A percentile compares a stretch with the other conserved stretches of the same genome.
phyloP scores from a whole-genome alignment of 2,888 invertebrate species.

The Germaria angustata region DNA sequence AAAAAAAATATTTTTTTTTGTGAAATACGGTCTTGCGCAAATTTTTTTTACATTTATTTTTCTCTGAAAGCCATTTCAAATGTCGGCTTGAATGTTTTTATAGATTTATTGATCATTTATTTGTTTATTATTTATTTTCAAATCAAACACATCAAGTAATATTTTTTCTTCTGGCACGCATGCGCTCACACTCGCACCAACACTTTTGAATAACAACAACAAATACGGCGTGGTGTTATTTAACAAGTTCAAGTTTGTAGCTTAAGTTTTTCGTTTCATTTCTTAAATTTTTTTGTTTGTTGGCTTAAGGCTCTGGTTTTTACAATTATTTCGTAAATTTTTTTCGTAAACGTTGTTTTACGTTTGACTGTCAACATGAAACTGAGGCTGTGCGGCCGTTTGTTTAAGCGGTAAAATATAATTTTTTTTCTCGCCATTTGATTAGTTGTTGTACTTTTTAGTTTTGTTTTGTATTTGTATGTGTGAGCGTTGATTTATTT shows the following conservation, averaged over 20 bases:
- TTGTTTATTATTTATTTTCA: neutral
- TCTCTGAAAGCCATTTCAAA: no score
- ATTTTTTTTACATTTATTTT: no score
- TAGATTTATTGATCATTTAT: neutral
- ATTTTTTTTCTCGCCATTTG: constrained; percentile 53
- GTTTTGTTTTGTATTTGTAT: neutral
- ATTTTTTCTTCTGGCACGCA: constrained; percentile 19
- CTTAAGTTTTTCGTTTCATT: constrained; percentile 72
- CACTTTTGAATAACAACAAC: constrained; percentile 23
- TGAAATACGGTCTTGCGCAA: constrained; percentile 14
- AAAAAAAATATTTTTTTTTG: neutral
- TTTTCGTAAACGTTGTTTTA: constrained; percentile 70
- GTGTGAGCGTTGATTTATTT: neutral
- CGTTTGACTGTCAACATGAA: constrained; percentile 76
- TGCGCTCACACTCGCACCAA: constrained; percentile 1
- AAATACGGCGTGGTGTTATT: constrained; percentile 25
- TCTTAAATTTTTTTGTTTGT: constrained; percentile 48
- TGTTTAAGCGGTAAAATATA: constrained; percentile 76
- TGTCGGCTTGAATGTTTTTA: no score
- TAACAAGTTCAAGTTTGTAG: constrained; percentile 76
- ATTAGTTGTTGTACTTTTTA: constrained; percentile 34
- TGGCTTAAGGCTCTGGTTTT: neutral
- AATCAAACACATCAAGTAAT: neutral
- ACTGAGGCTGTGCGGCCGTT: constrained; percentile 76
- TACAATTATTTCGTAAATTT: constrained; percentile 10